Percentiles rank a stretch among this genome's conserved stretches.
Conservation (phyloP, 2,888 invertebrate genomes). For the Mantis religiosa region DNA sequence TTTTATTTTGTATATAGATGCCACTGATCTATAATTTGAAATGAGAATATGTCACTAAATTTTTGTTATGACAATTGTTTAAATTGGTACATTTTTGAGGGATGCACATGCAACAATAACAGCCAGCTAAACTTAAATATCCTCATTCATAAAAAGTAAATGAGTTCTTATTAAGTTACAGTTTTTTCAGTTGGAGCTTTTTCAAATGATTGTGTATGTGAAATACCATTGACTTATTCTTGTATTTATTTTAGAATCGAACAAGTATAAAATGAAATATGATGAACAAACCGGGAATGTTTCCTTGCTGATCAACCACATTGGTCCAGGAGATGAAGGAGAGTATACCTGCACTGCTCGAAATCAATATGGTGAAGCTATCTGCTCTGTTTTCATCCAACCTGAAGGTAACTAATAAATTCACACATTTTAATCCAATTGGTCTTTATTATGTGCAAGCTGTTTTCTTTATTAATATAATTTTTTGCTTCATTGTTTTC, state of each 20-base stretch:
- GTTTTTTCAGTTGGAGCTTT: not conserved
- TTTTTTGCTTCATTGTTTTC: no score
- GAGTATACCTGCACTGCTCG: constrained; percentile 94
- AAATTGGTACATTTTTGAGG: no score
- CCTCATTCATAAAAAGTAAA: no score
- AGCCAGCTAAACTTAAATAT: no score
- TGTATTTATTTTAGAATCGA: constrained; percentile 52
- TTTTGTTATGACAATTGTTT: no score
- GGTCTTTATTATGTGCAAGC: not conserved
- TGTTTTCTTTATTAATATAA: not conserved
- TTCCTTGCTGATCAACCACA: constrained; percentile 86
- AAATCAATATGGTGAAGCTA: constrained; percentile 94
- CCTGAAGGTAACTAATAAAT: constrained; percentile 62
- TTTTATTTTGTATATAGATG: no score
- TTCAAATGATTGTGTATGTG: not conserved
- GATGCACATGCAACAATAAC: no score
- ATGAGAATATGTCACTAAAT: no score
- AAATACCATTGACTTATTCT: not conserved
- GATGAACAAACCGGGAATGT: constrained; percentile 87
- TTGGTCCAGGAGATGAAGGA: constrained; percentile 93
- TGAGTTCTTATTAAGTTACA: no score
- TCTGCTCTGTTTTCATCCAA: constrained; percentile 91
- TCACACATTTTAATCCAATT: not conserved
- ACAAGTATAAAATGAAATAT: constrained; percentile 86
- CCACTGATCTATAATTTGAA: no score